These are phyloP conservation scores for Lepidurus arcticus DNA, from an alignment of 1,140 invertebrate species.

Conservation along the genomic window DNA sequence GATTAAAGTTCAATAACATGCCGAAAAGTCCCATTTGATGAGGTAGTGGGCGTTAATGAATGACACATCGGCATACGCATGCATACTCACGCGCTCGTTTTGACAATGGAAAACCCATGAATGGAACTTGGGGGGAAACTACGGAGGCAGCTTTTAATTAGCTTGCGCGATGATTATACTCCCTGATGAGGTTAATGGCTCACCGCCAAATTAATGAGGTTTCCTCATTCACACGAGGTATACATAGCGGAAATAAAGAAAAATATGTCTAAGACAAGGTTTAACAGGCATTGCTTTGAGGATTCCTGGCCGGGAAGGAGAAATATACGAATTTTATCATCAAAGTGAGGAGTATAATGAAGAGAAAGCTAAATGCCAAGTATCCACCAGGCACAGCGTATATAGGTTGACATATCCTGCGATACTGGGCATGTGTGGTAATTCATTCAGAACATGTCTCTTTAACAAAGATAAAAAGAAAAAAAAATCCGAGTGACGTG, in stretches of 20 bases:
- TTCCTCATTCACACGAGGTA: not conserved
- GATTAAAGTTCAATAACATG: not conserved
- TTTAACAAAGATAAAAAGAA: slow-evolving; percentile 7
- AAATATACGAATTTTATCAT: not conserved
- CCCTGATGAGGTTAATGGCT: not conserved
- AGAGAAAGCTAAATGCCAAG: not conserved
- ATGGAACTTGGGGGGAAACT: not conserved
- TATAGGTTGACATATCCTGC: too few species aligned
- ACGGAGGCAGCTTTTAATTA: not conserved
- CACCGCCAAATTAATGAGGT: not conserved
- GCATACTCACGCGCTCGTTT: slow-evolving; percentile 17
- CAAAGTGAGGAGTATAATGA: not conserved
- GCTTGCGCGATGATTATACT: not conserved
- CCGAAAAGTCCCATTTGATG: not conserved
- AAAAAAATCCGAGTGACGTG: not conserved
- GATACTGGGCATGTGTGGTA: slow-evolving; percentile 1
- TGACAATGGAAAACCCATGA: slow-evolving; percentile 11
- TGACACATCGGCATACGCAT: slow-evolving; percentile 11
- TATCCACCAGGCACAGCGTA: too few species aligned
- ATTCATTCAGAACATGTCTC: not conserved
- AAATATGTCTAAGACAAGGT: too few species aligned
- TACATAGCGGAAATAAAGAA: too few species aligned
- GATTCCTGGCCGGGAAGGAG: not conserved
- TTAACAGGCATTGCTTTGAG: not conserved
- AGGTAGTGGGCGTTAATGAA: slow-evolving; percentile 10